Evolutionary conservation across 2,797 vertebrate genomes (phyloP), one percentile per base, ranked within the genome.

Genomic region (Molossus molossus): DNA sequence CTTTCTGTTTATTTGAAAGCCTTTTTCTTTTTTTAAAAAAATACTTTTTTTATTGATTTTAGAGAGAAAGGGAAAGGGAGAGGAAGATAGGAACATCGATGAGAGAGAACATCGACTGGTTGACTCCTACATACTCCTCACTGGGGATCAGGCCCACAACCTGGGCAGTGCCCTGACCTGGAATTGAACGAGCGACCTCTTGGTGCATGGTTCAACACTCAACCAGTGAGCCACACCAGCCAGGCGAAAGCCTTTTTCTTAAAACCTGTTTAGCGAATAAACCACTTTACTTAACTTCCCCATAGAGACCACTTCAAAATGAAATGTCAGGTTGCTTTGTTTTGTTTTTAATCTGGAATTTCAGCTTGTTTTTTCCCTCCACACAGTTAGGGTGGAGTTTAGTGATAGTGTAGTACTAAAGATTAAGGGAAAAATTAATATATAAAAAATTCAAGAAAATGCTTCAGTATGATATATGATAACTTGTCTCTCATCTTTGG

Each of bases 1-100:
- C 6, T 45, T 90, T 94, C 70, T 81, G 9, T 60, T 90, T 75
- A 45, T 86, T 88, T 90, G 4, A 94, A 91, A 92, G 4, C 5
- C 13, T 85, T 94, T 93, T 91, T 1, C 13, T 84, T 67, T 85
- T 94, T 93, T 91, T 1, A 5, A 45, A 1, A 5, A 45, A 45
- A 45, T 45, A 45, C 6, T 45, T 45, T 45, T 45, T 45, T 45
- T 45, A 45, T 45, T 45, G 40, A 45, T 45, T 45, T 45, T 45
- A 45, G 40, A 45, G 40, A 4, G 40, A 45, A 45, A 45, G 40
- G 40, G 40, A 45, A 6, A 45, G 40, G 6, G 40, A 45, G 40
- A 45, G 40, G 6, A 45, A 45, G 40, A 45, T 45, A 45, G 40
- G 6, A 45, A 45, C 6, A 45, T 45, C 3, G 40, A 45, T 45